These are phyloP conservation scores for Lindbergichthys nudifrons DNA, from an alignment of 2,797 vertebrate genomes.

Conservation along the genomic window DNA sequence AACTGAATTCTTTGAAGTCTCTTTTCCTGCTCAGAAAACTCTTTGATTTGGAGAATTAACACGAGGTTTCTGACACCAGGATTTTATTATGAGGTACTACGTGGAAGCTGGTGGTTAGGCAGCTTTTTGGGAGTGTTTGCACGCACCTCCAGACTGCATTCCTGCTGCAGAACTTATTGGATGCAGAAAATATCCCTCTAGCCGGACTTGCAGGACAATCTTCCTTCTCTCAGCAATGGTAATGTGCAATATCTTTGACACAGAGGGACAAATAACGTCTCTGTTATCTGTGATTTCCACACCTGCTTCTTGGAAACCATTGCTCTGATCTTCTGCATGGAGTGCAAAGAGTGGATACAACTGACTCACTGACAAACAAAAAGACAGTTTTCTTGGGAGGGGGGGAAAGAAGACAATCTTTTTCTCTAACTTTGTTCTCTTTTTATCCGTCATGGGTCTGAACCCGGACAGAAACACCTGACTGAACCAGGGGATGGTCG, in stretches of 20 bases:
- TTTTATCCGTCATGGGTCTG: conserved; percentile 51
- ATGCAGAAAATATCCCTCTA: neutral
- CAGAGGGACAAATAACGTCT: conserved; percentile 25
- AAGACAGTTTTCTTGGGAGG: conserved; percentile 3
- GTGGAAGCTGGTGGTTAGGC: conserved; percentile 16
- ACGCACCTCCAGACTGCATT: neutral
- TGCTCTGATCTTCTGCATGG: conserved; percentile 53
- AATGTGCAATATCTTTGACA: neutral
- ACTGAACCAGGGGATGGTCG: conserved; percentile 64
- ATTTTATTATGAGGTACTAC: conserved; percentile 25
- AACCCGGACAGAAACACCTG: conserved; percentile 42
- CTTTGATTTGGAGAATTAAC: conserved; percentile 1
- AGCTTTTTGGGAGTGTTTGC: neutral
- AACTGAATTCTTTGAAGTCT: neutral
- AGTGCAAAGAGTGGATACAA: conserved; percentile 42
- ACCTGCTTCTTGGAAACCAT: conserved; percentile 15
- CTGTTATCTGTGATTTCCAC: neutral
- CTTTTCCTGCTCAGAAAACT: conserved; percentile 1
- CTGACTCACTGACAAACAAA: conserved; percentile 49
- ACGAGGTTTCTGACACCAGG: conserved; percentile 13
- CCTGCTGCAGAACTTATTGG: conserved; percentile 15
- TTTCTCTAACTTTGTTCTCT: neutral
- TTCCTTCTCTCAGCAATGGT: neutral
- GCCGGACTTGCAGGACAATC: conserved; percentile 2
- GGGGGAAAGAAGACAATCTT: neutral